Evolutionary conservation across 2,797 vertebrate genomes (phyloP).

Genomic region (Sardinella longiceps): DNA sequence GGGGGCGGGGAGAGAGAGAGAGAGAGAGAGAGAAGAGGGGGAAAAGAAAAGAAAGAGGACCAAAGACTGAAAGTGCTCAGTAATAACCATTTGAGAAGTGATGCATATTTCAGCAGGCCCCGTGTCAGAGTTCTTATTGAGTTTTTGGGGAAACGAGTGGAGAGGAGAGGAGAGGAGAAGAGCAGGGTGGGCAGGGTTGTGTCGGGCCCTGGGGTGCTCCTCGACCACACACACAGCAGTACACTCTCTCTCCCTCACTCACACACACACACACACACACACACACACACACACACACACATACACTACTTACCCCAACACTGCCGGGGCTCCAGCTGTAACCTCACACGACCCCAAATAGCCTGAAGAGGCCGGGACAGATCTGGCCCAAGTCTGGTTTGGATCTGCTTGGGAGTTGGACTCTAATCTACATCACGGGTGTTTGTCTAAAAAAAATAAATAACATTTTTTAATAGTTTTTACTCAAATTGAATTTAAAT

Average conservation of each 20-base stretch:
- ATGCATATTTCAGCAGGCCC: slow-evolving; percentile 62
- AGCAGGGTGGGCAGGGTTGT: neutral
- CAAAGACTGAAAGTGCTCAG: neutral
- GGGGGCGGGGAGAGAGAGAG: neutral
- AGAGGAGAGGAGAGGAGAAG: neutral
- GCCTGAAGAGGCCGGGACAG: neutral
- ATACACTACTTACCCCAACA: too few species aligned
- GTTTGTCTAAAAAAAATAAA: too few species aligned
- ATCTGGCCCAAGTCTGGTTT: neutral
- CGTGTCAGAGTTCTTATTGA: slow-evolving; percentile 53
- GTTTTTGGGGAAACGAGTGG: neutral
- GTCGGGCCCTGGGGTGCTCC: neutral
- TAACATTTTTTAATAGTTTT: too few species aligned
- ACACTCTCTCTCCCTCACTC: too few species aligned
- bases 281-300: neutral
- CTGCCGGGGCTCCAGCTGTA: neutral
- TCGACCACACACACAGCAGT: neutral
- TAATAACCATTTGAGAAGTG: slow-evolving; percentile 49
- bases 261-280: too few species aligned
- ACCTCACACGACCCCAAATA: neutral
- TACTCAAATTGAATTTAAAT: too few species aligned
- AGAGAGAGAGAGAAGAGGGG: neutral
- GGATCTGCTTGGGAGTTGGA: neutral
- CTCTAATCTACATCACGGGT: too few species aligned
- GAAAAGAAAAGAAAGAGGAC: neutral